Base-by-base conservation (phyloP, 2,888 invertebrate species). In the Melanophora roralis region DNA sequence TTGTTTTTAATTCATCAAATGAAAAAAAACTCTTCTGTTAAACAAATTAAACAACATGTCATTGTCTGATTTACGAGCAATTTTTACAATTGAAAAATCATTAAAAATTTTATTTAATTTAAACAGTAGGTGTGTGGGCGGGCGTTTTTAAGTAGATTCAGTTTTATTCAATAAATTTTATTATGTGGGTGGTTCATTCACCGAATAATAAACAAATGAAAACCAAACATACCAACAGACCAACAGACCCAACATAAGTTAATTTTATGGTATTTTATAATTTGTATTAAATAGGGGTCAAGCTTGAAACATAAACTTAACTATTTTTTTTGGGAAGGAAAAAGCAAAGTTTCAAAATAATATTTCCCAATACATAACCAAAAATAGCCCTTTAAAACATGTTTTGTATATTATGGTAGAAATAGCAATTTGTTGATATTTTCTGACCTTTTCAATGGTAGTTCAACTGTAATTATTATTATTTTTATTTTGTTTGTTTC, bases 81-180 rank as follows among this genome's bases (percentile, higher is more conserved):
- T 53, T 40, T 40, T 43, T 43, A 43, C 38, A 67, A 67, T 57
- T 73, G 55, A 34, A 64, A 64, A 73, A 40, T 49, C 47, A 73
- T 64, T 74, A 45, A 67, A 67, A 60, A 74, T 67, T 60, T 60
- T n/a, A 67, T 67, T 67, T 14, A 59, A 73, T 47, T 57, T 27
- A 67, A 59, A 27, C 74, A 36, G 43, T 53, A 60, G 59, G 23
- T 60, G 74, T 60, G n/a, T n/a, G n/a, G n/a, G n/a, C n/a, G 59
- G 67, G 74, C 59, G 74, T 59, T 32, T 43, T 27, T 19, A 64
- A 53, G 16, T 53, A 12, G 38, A 34, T 34, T 34, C 32, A 16
- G 38, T 53, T 65, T 53, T 27, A 23, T 11, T 38, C n/a, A 14
- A 51, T 23, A 16, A 51, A 32, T 14, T 53, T 53, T 16, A 53